phyloP scores from a whole-genome alignment of 2,888 invertebrate genomes.

The Acleris literana region DNA sequence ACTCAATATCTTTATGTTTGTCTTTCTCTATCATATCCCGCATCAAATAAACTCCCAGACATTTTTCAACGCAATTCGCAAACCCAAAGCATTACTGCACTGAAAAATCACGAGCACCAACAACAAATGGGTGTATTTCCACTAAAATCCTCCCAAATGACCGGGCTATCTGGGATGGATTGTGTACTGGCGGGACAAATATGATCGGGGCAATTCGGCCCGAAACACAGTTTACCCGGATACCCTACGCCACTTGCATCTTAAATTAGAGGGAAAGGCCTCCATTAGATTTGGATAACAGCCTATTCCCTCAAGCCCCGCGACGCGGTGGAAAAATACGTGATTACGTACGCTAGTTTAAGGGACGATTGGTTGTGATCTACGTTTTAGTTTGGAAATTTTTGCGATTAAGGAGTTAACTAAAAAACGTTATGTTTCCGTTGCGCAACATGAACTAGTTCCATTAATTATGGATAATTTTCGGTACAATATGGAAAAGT shows the following conservation, averaged over 20 bases:
- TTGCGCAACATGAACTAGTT: too few relatives aligned
- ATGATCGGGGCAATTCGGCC: constrained; percentile 33
- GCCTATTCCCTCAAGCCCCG: constrained; percentile 29
- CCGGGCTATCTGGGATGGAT: constrained; percentile 28
- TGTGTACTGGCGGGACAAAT: constrained; percentile 33
- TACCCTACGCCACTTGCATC: constrained; percentile 32
- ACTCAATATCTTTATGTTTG: too few relatives aligned
- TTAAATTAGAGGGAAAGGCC: constrained; percentile 24
- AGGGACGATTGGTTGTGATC: background rate
- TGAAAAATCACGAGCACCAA: constrained; percentile 24
- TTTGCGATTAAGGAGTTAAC: too few relatives aligned
- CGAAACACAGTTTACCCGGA: constrained; percentile 34
- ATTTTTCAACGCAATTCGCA: background rate
- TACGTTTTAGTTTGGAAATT: background rate
- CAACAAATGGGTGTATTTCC: constrained; percentile 27
- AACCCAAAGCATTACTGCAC: background rate
- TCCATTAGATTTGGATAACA: constrained; percentile 36
- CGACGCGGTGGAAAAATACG: constrained; percentile 27
- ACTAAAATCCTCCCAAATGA: constrained; percentile 32
- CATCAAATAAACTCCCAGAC: background rate
- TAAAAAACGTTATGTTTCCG: too few relatives aligned
- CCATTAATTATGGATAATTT: too few relatives aligned
- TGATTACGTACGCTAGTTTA: constrained; percentile 7
- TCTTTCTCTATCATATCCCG: too few relatives aligned
- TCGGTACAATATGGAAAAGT: too few relatives aligned